A percentile compares a stretch with the other conserved stretches of the same genome.
These are phyloP conservation scores for Procavia capensis DNA, from an alignment of 2,113 vertebrate species.

Conservation along the genomic window DNA sequence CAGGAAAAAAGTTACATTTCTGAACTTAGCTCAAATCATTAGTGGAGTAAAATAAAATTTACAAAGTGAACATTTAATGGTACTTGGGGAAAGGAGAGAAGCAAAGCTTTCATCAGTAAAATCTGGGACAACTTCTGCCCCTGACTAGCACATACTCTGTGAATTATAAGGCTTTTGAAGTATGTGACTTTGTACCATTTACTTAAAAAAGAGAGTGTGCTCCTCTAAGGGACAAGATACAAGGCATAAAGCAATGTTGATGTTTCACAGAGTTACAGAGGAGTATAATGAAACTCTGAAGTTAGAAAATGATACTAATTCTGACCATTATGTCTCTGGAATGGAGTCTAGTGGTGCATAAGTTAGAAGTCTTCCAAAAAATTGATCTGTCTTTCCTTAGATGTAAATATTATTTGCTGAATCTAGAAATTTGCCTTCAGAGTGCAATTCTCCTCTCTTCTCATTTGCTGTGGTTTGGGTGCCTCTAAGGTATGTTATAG, in stretches of 20 bases:
- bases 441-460: background rate
- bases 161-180: slow-evolving; percentile 59
- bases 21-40: slow-evolving; percentile 56
- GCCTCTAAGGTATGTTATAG: background rate
- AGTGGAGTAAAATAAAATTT: slow-evolving; percentile 58
- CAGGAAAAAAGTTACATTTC: background rate
- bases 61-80: slow-evolving; percentile 49
- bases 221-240: slow-evolving; percentile 65
- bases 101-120: slow-evolving; percentile 52
- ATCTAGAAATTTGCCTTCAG: slow-evolving; percentile 34
- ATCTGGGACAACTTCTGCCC: slow-evolving; percentile 66
- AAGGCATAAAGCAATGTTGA: slow-evolving; percentile 60
- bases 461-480: background rate
- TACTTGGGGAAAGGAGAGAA: slow-evolving; percentile 12
- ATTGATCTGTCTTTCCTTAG: slow-evolving; percentile 30
- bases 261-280: slow-evolving; percentile 60
- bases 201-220: slow-evolving; percentile 36
- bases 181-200: slow-evolving; percentile 71
- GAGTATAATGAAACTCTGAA: slow-evolving; percentile 58
- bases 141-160: slow-evolving; percentile 42
- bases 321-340: slow-evolving; percentile 17
- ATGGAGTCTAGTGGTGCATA: background rate
- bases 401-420: slow-evolving; percentile 29
- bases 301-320: slow-evolving; percentile 55
- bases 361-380: background rate